Percentiles rank a stretch among this genome's conserved stretches.
These are phyloP conservation scores for Chrysotoxum bicinctum DNA, from an alignment of 2,888 invertebrate genomes.

Conservation along the genomic window DNA sequence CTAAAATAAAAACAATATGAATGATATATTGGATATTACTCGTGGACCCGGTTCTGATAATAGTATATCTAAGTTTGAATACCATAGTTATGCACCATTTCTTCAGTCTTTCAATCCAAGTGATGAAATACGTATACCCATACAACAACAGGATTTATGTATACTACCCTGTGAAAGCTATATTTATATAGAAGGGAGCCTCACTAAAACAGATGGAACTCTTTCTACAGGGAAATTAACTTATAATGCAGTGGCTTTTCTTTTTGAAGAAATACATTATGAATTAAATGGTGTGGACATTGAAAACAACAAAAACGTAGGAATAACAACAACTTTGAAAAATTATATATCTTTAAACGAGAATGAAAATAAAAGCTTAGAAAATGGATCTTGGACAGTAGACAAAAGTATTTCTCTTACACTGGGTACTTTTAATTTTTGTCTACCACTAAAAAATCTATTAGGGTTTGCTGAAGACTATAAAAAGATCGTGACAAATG, in stretches of 20 bases:
- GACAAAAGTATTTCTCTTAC: background rate
- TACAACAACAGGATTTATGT: background rate
- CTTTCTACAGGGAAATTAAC: too few species aligned
- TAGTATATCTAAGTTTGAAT: background rate
- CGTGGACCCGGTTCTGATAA: background rate
- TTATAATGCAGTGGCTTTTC: too few species aligned
- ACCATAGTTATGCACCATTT: background rate
- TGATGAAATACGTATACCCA: background rate
- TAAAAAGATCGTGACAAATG: background rate
- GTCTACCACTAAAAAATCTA: background rate
- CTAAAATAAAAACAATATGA: too few species aligned
- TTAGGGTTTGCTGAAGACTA: background rate
- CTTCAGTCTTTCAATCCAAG: background rate
- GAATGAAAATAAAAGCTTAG: background rate
- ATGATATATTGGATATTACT: too few species aligned
- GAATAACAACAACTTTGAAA: background rate
- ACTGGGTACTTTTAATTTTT: background rate
- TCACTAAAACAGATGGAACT: too few species aligned
- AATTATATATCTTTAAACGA: background rate
- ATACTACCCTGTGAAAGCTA: background rate
- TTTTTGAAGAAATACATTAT: background rate
- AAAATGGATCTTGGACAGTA: background rate
- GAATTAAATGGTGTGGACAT: background rate
- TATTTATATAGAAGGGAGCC: too few species aligned
- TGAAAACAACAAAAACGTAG: background rate